phyloP scores from a whole-genome alignment of 1,140 invertebrate species.

The Berghia stephanieae region DNA sequence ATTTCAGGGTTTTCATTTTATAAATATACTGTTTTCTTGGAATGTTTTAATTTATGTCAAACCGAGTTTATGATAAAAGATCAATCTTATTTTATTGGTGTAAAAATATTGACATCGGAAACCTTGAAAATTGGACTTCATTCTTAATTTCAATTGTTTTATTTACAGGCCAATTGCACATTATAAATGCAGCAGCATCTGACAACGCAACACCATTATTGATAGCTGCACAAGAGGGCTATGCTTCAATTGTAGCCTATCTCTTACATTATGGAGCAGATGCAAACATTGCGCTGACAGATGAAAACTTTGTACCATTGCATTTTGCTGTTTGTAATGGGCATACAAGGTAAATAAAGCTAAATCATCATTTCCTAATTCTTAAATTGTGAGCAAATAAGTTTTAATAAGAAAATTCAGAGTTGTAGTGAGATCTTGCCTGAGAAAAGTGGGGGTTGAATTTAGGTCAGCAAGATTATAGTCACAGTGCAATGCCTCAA shows the following conservation, averaged over 20 bases:
- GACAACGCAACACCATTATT: constrained; percentile 65
- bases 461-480: no score
- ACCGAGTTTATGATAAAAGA: background rate
- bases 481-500: no score
- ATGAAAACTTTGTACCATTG: constrained; percentile 54
- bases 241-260: constrained; percentile 53
- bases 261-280: constrained; percentile 59
- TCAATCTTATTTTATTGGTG: background rate
- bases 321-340: constrained; percentile 62
- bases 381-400: background rate
- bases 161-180: constrained; percentile 42
- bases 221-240: constrained; percentile 65
- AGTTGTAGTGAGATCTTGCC: background rate
- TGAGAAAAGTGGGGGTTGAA: no score
- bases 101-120: background rate
- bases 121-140: background rate
- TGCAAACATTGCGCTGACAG: constrained; percentile 53
- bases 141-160: background rate
- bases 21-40: no score
- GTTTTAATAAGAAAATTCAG: background rate
- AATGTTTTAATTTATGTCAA: no score
- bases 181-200: constrained; percentile 57
- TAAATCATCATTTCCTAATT: no score
- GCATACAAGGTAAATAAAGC: constrained; percentile 44
- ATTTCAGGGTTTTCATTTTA: no score